phyloP scores from a whole-genome alignment of 2,888 invertebrate species.

The Sympetrum striolatum region DNA sequence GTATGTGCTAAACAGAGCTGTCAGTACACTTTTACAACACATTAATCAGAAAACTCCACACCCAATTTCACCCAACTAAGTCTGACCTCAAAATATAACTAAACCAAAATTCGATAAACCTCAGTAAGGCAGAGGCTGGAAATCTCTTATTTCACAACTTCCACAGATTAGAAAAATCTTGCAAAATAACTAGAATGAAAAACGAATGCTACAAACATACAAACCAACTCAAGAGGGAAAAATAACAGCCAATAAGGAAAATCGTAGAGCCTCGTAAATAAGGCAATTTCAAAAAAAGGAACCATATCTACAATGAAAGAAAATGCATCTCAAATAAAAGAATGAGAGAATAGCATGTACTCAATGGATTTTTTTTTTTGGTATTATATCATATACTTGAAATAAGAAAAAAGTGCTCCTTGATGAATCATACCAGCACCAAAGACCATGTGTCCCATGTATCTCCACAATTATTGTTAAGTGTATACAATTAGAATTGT shows the following conservation, averaged over 20 bases:
- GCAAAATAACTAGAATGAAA: neutral
- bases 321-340: neutral
- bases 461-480: slow-evolving; percentile 12
- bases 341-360: neutral
- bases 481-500: slow-evolving; percentile 22
- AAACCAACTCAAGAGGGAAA: neutral
- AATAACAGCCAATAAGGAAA: neutral
- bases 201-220: neutral
- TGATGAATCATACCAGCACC: slow-evolving; percentile 17
- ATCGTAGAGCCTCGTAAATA: neutral
- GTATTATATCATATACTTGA: neutral
- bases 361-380: neutral
- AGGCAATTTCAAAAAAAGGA: neutral
- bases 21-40: neutral
- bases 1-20: neutral
- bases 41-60: neutral
- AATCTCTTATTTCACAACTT: neutral
- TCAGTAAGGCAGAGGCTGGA: neutral
- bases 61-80: neutral
- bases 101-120: neutral
- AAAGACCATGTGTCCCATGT: neutral
- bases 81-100: neutral
- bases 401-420: slow-evolving; percentile 7
- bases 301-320: neutral
- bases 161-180: neutral